These are phyloP conservation scores for Anser brachyrhynchus DNA, from an alignment of 2,113 vertebrate genomes.

Conservation along the genomic window DNA sequence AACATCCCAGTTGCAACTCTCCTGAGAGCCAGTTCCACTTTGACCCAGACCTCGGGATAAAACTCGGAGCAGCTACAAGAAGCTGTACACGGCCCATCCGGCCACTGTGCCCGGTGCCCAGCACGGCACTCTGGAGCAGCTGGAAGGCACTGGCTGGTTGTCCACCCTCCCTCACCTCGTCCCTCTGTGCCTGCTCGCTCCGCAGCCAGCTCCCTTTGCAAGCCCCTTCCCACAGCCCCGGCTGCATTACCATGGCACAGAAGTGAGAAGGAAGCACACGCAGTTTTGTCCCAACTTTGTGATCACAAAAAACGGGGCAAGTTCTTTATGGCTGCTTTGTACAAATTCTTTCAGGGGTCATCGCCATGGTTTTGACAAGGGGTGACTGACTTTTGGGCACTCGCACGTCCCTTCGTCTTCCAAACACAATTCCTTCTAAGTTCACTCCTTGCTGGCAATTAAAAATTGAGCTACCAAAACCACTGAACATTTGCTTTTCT, in stretches of 20 bases:
- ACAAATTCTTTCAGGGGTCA: not conserved
- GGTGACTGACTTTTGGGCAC: not conserved
- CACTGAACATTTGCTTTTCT: not conserved
- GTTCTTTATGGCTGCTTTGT: not conserved
- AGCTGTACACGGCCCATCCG: not conserved
- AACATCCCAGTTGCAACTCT: not conserved
- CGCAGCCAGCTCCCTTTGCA: not conserved
- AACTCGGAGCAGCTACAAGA: not conserved
- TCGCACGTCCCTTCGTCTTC: accelerated
- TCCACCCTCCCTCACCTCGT: not conserved
- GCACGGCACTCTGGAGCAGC: not conserved
- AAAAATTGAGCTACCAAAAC: not conserved
- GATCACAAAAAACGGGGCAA: not conserved
- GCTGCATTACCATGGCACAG: not conserved
- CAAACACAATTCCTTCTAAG: not conserved
- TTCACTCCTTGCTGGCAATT: not conserved
- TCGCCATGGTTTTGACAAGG: not conserved
- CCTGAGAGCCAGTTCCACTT: not conserved
- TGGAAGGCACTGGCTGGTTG: not conserved
- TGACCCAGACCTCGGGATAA: not conserved
- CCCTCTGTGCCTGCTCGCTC: not conserved
- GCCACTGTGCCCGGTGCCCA: not conserved
- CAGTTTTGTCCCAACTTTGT: not conserved
- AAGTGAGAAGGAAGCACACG: not conserved
- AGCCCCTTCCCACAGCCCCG: not conserved